Conservation (phyloP, 2,888 invertebrate genomes). For the Boloria euphrosyne region DNA sequence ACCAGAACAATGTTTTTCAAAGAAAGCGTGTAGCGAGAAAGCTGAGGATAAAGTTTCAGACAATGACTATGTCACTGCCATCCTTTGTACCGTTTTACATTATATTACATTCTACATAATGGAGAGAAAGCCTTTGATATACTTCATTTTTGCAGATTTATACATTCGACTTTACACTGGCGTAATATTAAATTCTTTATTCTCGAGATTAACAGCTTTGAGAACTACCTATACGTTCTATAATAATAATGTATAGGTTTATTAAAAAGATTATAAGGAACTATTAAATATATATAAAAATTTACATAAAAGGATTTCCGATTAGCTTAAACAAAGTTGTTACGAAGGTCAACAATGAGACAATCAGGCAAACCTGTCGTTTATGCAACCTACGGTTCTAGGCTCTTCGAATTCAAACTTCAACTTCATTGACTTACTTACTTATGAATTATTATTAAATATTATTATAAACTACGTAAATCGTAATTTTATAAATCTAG, state of each 20-base stretch:
- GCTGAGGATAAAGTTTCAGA: conserved; percentile 39
- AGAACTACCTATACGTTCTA: background rate
- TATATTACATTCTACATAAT: conserved; percentile 25
- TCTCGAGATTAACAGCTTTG: no score
- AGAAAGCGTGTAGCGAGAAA: conserved; percentile 41
- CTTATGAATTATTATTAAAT: no score
- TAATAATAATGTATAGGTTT: no score
- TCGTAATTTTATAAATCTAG: background rate
- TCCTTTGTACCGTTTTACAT: conserved; percentile 23
- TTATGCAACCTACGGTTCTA: background rate
- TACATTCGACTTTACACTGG: background rate
- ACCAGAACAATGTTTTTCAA: conserved; percentile 39
- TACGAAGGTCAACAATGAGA: background rate
- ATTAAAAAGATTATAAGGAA: conserved; percentile 2
- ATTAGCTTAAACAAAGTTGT: background rate
- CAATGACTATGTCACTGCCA: conserved; percentile 16
- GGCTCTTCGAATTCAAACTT: no score
- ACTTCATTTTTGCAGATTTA: conserved; percentile 2
- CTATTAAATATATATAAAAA: background rate
- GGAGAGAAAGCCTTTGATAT: conserved; percentile 15
- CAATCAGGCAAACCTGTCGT: background rate
- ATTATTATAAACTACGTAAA: no score
- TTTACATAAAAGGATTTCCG: conserved; percentile 9
- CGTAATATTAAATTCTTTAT: background rate
- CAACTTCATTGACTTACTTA: no score